Conservation (phyloP, 2,113 vertebrate genomes). For the Alces alces region DNA sequence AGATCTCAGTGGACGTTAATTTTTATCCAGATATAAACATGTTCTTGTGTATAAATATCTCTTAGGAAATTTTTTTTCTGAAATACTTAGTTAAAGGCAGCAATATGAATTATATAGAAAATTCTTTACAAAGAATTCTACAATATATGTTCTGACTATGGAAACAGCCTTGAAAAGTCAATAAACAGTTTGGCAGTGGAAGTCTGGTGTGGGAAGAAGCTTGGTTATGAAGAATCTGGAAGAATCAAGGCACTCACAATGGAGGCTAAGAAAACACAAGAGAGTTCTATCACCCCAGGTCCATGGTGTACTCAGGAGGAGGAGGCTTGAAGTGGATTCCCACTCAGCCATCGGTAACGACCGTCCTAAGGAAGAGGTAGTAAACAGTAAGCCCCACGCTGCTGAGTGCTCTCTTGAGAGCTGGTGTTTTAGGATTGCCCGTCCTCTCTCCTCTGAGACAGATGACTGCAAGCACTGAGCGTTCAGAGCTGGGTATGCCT, state of each 20-base stretch:
- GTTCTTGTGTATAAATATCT: not conserved
- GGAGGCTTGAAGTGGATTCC: not conserved
- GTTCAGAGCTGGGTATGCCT: not conserved
- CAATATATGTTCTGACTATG: not conserved
- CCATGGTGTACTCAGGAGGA: not conserved
- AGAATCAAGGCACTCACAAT: not conserved
- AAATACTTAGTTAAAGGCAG: not conserved
- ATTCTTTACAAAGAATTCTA: not conserved
- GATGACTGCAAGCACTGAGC: not conserved
- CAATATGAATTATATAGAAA: not conserved
- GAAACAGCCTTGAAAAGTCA: not conserved
- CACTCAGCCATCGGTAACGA: not conserved
- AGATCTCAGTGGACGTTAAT: not conserved
- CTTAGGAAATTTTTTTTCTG: not conserved
- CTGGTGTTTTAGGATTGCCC: not conserved
- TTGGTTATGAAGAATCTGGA: not conserved
- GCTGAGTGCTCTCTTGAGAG: not conserved
- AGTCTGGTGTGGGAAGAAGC: not conserved
- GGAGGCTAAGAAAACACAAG: not conserved
- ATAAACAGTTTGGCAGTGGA: not conserved
- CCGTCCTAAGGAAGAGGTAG: not conserved
- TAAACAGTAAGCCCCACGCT: not conserved
- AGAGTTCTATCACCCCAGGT: not conserved
- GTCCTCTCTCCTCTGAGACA: not conserved
- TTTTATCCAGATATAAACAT: not conserved